Conservation (phyloP, 1,140 invertebrate species). For the Cotesia chilonis region DNA sequence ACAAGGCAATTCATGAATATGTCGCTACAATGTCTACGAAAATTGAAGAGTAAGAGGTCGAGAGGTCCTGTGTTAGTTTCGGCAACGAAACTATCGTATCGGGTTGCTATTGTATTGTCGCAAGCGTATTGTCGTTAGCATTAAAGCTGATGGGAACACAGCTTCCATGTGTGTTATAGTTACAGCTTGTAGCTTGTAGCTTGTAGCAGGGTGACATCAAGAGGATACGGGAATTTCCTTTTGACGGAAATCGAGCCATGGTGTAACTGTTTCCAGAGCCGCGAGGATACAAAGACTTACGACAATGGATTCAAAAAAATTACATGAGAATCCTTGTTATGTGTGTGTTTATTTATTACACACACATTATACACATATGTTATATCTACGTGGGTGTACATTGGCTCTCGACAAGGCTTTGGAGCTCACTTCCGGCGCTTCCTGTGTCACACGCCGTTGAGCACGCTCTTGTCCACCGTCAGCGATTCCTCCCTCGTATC, state of each 20-base stretch:
- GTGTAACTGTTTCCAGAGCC: too few relatives aligned
- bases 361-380: too few relatives aligned
- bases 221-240: slow-evolving; percentile 25
- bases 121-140: slow-evolving; percentile 37
- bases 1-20: slow-evolving; percentile 10
- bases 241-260: slow-evolving; percentile 16
- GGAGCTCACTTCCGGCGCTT: slow-evolving; percentile 57
- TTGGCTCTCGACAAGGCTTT: slow-evolving; percentile 42
- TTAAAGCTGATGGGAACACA: slow-evolving; percentile 42
- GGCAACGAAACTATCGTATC: slow-evolving; percentile 50
- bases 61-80: slow-evolving; percentile 24
- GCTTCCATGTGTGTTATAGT: slow-evolving; percentile 28
- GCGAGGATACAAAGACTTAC: not conserved
- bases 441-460: slow-evolving; percentile 67
- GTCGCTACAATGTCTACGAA: not conserved
- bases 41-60: not conserved
- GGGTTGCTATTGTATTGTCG: slow-evolving; percentile 56
- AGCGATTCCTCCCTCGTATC: slow-evolving; percentile 31
- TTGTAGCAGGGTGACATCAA: slow-evolving; percentile 14
- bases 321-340: slow-evolving; percentile 22
- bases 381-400: too few relatives aligned
- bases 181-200: not conserved
- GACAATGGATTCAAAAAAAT: slow-evolving; percentile 37
- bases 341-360: not conserved
- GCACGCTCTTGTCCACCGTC: slow-evolving; percentile 52